A percentile compares a stretch with the other conserved stretches of the same genome.
These are phyloP conservation scores for Calephelis virginiensis DNA, from an alignment of 1,140 invertebrate genomes.

Conservation along the genomic window DNA sequence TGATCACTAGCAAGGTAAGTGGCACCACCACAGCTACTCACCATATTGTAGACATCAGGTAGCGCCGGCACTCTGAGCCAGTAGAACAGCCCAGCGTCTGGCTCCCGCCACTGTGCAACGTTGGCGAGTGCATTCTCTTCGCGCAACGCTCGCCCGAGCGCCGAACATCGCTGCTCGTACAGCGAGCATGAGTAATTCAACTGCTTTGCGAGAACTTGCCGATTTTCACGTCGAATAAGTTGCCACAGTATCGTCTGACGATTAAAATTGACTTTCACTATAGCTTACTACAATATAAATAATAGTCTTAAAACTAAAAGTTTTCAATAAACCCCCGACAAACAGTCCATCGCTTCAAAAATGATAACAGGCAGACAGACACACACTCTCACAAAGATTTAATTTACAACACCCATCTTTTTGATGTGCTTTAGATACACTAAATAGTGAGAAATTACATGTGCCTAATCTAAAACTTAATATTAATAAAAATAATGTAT, in stretches of 20 bases:
- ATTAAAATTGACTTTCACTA: no score
- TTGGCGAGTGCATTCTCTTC: conserved; percentile 83
- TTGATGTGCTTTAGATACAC: no score
- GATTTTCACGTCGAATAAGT: conserved; percentile 82
- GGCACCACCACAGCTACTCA: conserved; percentile 61
- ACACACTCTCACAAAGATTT: no score
- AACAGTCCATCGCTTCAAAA: no score
- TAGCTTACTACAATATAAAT: no score
- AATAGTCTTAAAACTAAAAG: no score
- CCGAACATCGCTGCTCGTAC: conserved; percentile 83
- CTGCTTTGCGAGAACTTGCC: conserved; percentile 81
- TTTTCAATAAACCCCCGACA: no score
- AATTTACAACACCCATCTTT: no score
- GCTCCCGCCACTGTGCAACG: conserved; percentile 83
- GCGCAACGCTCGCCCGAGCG: conserved; percentile 80
- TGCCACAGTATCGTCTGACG: conserved; percentile 81
- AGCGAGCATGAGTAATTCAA: conserved; percentile 80
- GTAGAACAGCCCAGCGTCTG: conserved; percentile 87
- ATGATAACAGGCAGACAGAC: no score
- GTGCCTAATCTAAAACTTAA: no score
- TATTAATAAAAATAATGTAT: no score
- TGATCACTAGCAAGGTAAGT: neutral
- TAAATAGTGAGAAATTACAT: no score
- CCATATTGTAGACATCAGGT: conserved; percentile 85
- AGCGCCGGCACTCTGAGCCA: conserved; percentile 86